Conservation (phyloP, 2,113 vertebrate species). For the Equus quagga region DNA sequence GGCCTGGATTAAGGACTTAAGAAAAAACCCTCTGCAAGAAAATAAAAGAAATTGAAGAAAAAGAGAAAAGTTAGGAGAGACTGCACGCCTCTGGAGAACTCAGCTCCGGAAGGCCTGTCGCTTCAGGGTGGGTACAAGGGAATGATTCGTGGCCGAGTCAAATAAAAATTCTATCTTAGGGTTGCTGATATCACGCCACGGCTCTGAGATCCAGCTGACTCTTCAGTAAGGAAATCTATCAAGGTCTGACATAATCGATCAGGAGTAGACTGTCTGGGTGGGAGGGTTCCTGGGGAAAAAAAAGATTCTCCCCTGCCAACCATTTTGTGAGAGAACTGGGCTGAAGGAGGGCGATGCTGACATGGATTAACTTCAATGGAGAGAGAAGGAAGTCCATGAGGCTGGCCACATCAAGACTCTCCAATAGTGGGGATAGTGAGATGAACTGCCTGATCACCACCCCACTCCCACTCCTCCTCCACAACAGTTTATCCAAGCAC, state of each 20-base stretch:
- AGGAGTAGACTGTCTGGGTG: background rate
- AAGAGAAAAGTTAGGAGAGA: background rate
- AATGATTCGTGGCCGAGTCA: background rate
- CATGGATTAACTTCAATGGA: accelerated
- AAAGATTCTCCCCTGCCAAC: background rate
- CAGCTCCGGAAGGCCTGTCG: background rate
- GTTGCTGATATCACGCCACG: background rate
- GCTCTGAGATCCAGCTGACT: background rate
- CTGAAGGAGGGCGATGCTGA: background rate
- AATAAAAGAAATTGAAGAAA: background rate
- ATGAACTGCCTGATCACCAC: too few relatives aligned
- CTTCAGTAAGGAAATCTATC: background rate
- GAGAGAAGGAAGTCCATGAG: background rate
- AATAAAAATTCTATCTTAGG: background rate
- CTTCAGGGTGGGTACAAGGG: background rate
- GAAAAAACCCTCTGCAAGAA: background rate
- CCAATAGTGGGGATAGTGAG: background rate
- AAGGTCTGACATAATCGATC: background rate
- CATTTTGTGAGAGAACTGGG: background rate
- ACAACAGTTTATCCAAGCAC: background rate
- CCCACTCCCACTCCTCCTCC: background rate
- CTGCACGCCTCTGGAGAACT: background rate
- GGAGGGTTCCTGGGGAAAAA: background rate
- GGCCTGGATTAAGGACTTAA: background rate
- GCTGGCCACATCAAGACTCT: background rate